phyloP scores from a whole-genome alignment of 2,797 vertebrate species.

The Hyperoplus lanceolatus region DNA sequence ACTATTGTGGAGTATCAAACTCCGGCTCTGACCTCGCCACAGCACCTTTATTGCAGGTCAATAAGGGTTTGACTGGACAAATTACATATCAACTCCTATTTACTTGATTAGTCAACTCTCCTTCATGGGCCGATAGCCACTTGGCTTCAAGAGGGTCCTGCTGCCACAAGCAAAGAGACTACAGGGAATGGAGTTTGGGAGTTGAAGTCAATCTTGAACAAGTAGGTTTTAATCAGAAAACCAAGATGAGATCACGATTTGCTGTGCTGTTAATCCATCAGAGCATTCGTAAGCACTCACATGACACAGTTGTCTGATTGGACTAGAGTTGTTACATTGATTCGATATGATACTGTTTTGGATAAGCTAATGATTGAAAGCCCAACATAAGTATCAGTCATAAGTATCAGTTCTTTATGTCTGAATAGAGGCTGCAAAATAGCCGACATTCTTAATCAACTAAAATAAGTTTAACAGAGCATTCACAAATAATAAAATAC shows the following conservation, averaged over 20 bases:
- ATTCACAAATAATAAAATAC: neutral
- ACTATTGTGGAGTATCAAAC: constrained; percentile 22
- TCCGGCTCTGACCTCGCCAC: constrained; percentile 38
- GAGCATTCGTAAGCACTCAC: neutral
- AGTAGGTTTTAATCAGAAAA: constrained; percentile 48
- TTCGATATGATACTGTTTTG: neutral
- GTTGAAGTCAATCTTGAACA: constrained; percentile 40
- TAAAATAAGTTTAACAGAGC: neutral
- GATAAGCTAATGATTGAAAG: neutral
- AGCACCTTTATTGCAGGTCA: constrained; percentile 58
- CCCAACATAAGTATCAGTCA: neutral
- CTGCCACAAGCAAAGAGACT: constrained; percentile 51
- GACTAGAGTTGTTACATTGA: constrained; percentile 14
- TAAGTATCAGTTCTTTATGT: neutral
- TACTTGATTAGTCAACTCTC: constrained; percentile 60
- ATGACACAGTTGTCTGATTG: constrained; percentile 35
- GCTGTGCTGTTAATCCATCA: constrained; percentile 33
- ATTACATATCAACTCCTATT: constrained; percentile 67
- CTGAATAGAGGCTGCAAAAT: constrained; percentile 1
- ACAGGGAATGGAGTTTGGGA: constrained; percentile 54
- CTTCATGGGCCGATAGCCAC: constrained; percentile 50
- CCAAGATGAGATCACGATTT: constrained; percentile 24
- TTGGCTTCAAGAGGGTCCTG: constrained; percentile 39
- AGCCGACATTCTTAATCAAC: neutral
- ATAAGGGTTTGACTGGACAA: constrained; percentile 61